Evolutionary conservation across 2,888 invertebrate genomes (phyloP).

Genomic region (Coleophora flavipennella): DNA sequence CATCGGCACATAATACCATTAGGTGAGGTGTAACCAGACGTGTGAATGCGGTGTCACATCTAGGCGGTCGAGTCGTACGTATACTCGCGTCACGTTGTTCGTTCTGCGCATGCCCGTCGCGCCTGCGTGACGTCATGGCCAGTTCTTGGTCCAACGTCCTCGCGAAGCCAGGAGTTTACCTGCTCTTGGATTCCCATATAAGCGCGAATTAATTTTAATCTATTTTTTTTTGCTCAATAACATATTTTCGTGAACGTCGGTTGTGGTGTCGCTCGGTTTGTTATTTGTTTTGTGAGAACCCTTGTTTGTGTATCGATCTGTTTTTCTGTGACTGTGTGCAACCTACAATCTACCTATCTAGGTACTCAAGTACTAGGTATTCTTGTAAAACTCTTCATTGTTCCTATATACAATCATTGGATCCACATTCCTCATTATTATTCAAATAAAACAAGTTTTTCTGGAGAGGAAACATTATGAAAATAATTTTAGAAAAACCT

Average conservation of each 20-base stretch:
- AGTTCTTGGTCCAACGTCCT: slow-evolving; percentile 41
- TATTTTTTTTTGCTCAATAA: background rate
- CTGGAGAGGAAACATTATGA: too few species aligned
- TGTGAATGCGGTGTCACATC: too few species aligned
- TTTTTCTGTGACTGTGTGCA: slow-evolving; percentile 5
- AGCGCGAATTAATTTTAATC: background rate
- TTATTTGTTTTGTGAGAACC: background rate
- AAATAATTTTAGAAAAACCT: too few species aligned
- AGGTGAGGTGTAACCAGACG: too few species aligned
- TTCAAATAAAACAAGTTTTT: too few species aligned
- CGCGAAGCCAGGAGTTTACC: slow-evolving; percentile 27
- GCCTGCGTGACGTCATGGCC: slow-evolving; percentile 55
- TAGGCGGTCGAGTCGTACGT: background rate
- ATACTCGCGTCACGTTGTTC: slow-evolving; percentile 14
- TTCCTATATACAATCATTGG: too few species aligned
- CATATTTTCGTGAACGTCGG: background rate
- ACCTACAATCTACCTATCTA: too few species aligned
- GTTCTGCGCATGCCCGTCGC: slow-evolving; percentile 52
- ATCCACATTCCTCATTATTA: too few species aligned
- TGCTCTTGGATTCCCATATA: slow-evolving; percentile 9
- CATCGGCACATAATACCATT: too few species aligned
- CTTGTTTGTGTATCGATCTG: background rate
- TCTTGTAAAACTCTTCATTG: too few species aligned
- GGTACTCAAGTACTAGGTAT: too few species aligned
- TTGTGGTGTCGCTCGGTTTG: slow-evolving; percentile 1